phyloP scores from a whole-genome alignment of 2,888 invertebrate species.

The Epinotia ramella region DNA sequence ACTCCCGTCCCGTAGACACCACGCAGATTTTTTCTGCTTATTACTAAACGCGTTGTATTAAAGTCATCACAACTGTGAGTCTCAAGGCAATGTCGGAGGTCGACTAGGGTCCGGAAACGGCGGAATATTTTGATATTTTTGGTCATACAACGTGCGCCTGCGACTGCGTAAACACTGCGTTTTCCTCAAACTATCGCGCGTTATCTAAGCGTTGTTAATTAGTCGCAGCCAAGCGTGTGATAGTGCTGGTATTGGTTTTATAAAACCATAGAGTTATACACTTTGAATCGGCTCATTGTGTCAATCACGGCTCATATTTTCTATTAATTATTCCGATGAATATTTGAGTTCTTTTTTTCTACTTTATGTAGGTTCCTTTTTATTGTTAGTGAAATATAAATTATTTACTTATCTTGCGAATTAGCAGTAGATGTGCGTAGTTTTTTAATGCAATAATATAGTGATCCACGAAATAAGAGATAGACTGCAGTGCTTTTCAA shows the following conservation, averaged over 20 bases:
- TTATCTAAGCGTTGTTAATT: constrained; percentile 54
- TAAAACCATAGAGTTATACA: constrained; percentile 8
- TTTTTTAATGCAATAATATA: too few species aligned
- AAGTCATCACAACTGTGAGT: constrained; percentile 18
- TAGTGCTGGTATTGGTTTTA: constrained; percentile 47
- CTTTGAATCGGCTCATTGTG: constrained; percentile 39
- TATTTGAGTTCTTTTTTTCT: too few species aligned
- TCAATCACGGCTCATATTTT: constrained; percentile 1
- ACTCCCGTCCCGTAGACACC: not conserved
- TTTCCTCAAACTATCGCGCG: constrained; percentile 50
- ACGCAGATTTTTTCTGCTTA: not conserved
- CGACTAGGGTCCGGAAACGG: constrained; percentile 31
- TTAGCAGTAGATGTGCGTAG: too few species aligned
- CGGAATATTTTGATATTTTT: constrained; percentile 30
- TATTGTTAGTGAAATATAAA: too few species aligned
- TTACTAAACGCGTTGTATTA: not conserved
- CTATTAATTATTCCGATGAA: not conserved
- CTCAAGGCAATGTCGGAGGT: constrained; percentile 5
- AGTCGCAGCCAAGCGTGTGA: constrained; percentile 51
- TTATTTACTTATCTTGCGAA: too few species aligned
- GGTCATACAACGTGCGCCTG: constrained; percentile 11
- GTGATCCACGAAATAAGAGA: too few species aligned
- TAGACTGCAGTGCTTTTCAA: too few species aligned
- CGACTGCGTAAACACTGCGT: constrained; percentile 36
- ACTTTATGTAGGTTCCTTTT: too few species aligned